These are phyloP conservation scores for Caretta caretta DNA, from an alignment of 2,113 vertebrate species.

Conservation along the genomic window DNA sequence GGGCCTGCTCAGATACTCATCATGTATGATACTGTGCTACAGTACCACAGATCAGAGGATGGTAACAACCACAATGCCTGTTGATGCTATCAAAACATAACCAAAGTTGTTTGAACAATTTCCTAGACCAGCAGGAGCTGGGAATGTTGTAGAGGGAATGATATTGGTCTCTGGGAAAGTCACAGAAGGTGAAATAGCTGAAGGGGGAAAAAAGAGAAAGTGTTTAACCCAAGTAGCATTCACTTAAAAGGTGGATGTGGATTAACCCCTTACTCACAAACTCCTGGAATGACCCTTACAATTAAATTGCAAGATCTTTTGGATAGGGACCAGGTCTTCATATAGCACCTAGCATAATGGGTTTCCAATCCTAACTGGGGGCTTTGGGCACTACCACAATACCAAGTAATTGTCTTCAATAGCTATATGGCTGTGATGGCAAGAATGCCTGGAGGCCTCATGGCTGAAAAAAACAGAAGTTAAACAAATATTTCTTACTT, in stretches of 20 bases:
- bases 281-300: not conserved
- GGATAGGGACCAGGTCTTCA: not conserved
- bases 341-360: not conserved
- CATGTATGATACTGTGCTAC: not conserved
- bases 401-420: not conserved
- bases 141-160: not conserved
- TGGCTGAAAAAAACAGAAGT: conserved; percentile 55
- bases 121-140: not conserved
- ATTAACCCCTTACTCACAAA: not conserved
- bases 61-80: not conserved
- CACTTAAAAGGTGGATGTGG: not conserved
- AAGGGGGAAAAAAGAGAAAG: not conserved
- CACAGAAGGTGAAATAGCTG: not conserved
- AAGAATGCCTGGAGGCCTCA: conserved; percentile 44
- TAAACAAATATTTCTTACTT: conserved; percentile 76
- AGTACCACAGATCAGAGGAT: not conserved
- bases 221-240: not conserved
- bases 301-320: not conserved
- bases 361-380: not conserved
- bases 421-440: conserved; percentile 49
- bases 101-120: not conserved
- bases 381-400: not conserved
- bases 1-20: not conserved
- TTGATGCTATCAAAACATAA: not conserved
- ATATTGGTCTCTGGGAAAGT: not conserved